Evolutionary conservation across 2,797 vertebrate genomes (phyloP).

Genomic region (Zalophus californianus): DNA sequence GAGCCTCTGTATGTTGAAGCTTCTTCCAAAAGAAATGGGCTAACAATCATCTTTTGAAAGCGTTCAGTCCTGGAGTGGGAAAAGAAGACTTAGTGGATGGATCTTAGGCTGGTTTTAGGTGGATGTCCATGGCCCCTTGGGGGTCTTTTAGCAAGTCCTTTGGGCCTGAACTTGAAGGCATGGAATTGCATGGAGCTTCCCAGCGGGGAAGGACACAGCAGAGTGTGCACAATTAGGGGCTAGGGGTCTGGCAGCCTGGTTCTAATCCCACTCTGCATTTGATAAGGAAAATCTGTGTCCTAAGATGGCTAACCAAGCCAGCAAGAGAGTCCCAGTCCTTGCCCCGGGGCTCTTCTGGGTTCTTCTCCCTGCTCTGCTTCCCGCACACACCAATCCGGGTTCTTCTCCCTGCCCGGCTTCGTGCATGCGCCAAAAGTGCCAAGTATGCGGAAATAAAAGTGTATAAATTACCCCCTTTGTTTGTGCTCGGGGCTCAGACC

Average conservation of each 20-base stretch:
- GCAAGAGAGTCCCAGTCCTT: too few species aligned
- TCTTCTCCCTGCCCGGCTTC: too few species aligned
- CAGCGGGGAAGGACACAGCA: background rate
- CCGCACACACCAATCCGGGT: too few species aligned
- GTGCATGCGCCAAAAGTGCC: too few species aligned
- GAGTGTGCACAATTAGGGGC: rapidly evolving
- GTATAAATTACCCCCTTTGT: too few species aligned
- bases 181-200: background rate
- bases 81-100: background rate
- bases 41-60: background rate
- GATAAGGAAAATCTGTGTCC: too few species aligned
- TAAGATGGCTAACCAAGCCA: too few species aligned
- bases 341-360: too few species aligned
- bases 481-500: too few species aligned
- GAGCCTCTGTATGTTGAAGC: background rate
- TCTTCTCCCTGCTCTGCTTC: too few species aligned
- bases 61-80: background rate
- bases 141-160: background rate
- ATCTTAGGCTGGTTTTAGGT: background rate
- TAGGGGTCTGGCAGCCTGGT: background rate
- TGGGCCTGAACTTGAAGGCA: background rate
- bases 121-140: background rate
- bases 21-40: background rate
- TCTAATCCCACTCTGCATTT: background rate
- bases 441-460: too few species aligned